These are phyloP conservation scores for Craseonycteris thonglongyai DNA, from an alignment of 2,113 vertebrate species.

Conservation along the genomic window DNA sequence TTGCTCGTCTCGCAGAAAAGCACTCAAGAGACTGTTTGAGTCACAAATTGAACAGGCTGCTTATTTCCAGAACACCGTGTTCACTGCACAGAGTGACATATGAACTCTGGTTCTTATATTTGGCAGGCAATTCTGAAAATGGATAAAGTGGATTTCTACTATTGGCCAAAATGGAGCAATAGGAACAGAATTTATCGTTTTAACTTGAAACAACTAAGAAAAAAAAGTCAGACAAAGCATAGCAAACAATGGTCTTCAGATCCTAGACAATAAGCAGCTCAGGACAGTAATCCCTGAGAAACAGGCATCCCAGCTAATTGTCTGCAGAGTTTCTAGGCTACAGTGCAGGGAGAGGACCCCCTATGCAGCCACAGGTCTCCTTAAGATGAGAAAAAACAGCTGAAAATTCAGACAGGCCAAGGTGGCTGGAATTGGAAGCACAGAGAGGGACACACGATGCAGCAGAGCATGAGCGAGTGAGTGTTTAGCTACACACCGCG, in stretches of 20 bases:
- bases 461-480: rapidly evolving
- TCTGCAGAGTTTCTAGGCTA: neutral
- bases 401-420: neutral
- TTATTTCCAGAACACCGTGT: neutral
- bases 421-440: neutral
- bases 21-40: neutral
- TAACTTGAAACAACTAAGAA: neutral
- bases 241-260: neutral
- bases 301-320: neutral
- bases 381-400: neutral
- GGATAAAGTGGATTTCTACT: neutral
- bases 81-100: neutral
- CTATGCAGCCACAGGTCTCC: neutral
- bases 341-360: neutral
- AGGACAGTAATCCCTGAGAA: neutral
- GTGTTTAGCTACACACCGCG: neutral
- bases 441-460: no score
- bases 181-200: neutral
- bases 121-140: neutral
- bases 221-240: neutral
- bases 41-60: neutral
- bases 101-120: neutral
- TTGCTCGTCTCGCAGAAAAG: neutral
- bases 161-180: neutral
- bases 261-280: neutral